Base-by-base conservation (phyloP, 2,797 vertebrate species). In the Zenarchopterus dispar region DNA sequence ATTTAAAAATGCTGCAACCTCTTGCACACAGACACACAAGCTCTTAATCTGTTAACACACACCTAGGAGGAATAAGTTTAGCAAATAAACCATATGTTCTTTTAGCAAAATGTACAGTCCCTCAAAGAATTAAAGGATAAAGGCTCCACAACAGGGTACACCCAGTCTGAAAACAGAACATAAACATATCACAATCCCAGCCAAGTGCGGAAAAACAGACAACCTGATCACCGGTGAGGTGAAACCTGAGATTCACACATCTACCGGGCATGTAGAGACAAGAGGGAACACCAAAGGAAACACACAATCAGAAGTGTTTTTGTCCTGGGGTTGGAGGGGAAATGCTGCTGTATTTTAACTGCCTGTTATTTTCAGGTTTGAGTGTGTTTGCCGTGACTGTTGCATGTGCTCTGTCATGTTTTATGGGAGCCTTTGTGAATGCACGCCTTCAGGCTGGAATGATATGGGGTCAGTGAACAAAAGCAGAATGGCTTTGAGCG, bases 261-360 rank as follows among this genome's bases (percentile, higher is more conserved):
- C 57, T 17, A 9, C 33, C 10, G 56, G 88, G 72, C 89, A 22
- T 85, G 89, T 84, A 68, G 73, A 71, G 83, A 81, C 89, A 86
- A 8, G 88, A 85, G 54, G 41, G 49, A 7, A 42, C 68, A 70
- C 11, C 23, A 18, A 42, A 44, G 66, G 56, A 64, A 70, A 66
- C 57, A 62, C 67, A 71, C 58, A 47, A 19, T 45, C 43, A n/a
- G 53, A 13, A 15, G 53, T 15, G 8, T 76, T 76, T 74, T 44
- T 43, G 6, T 70, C 50, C 16, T 58, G 39, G n/a, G 51, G 49
- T 55, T 42, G 36, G 48, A 62, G 26, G 22, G 67, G 46, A 42
- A 49, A 23, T 7, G 13, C 47, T 42, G 57, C 58, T 8, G 28
- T 45, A 42, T 23, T 39, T 56, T 51, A 46, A 43, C 41, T 17